Percentiles rank a stretch among this genome's conserved stretches.
Conservation (phyloP, 2,888 invertebrate genomes). For the Andrena marginata region DNA sequence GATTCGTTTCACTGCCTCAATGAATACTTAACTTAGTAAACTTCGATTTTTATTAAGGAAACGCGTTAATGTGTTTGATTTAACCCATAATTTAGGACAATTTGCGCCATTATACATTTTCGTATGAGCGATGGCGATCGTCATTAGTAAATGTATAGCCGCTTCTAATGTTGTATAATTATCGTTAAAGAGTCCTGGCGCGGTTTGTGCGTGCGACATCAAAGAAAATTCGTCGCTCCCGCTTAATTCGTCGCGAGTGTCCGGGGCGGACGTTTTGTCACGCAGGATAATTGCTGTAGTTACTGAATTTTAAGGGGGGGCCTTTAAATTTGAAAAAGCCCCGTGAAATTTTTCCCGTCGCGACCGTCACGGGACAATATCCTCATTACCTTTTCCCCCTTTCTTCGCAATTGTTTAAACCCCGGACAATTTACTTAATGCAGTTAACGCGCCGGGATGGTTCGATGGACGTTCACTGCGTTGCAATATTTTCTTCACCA, state of each 20-base stretch:
- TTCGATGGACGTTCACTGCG: background rate
- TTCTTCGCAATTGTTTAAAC: constrained; percentile 3
- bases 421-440: background rate
- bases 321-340: constrained; percentile 35
- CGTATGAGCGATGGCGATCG: background rate
- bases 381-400: constrained; percentile 24
- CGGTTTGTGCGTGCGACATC: constrained; percentile 50
- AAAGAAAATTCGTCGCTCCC: constrained; percentile 47
- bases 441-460: background rate
- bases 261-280: constrained; percentile 31
- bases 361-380: constrained; percentile 10
- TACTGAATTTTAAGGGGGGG: constrained; percentile 46
- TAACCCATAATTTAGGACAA: background rate
- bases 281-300: constrained; percentile 46
- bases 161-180: constrained; percentile 44
- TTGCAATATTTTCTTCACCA: background rate
- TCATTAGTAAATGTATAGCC: constrained; percentile 27
- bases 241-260: constrained; percentile 43
- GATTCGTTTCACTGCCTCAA: background rate
- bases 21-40: background rate
- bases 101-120: background rate
- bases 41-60: background rate
- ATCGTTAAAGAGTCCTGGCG: constrained; percentile 31
- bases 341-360: constrained; percentile 5
- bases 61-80: background rate